These are phyloP conservation scores for Gadus macrocephalus DNA, from an alignment of 2,113 vertebrate genomes.

Conservation along the genomic window DNA sequence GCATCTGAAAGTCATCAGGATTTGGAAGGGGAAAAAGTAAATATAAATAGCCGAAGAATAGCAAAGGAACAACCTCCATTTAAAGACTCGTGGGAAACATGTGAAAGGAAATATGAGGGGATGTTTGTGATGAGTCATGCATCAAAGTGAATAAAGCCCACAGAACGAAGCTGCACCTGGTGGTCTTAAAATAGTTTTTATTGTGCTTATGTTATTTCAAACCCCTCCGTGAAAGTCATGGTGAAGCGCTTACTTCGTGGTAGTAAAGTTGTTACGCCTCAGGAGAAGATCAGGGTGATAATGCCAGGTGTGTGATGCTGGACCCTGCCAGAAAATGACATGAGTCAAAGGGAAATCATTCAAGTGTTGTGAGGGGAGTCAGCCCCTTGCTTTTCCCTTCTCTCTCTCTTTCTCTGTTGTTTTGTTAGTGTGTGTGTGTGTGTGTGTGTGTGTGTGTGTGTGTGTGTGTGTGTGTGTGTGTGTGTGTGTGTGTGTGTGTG, in stretches of 20 bases:
- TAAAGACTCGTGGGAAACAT: conserved; percentile 14
- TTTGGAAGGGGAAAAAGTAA: not conserved
- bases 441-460: not conserved
- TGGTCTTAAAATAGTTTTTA: conserved; percentile 36
- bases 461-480: not conserved
- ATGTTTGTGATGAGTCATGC: conserved; percentile 32
- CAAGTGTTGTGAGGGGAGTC: conserved; percentile 26
- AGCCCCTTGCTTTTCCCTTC: not conserved
- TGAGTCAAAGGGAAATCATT: conserved; percentile 32
- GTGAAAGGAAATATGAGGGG: conserved; percentile 14
- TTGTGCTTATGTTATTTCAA: not conserved
- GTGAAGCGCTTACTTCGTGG: conserved; percentile 10
- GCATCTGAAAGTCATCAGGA: not conserved
- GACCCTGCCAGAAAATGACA: conserved; percentile 36
- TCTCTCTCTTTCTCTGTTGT: not conserved
- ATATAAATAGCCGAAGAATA: not conserved
- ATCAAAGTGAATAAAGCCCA: conserved; percentile 31
- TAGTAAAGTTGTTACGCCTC: no score
- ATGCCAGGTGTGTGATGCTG: not conserved
- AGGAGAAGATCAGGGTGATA: no score
- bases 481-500: not conserved
- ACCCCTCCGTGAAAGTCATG: conserved; percentile 19
- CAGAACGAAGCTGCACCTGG: conserved; percentile 26
- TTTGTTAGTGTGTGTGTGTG: not conserved
- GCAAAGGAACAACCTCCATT: conserved; percentile 3